Conservation (phyloP, 1,140 invertebrate species). For the Contarinia nasturtii region DNA sequence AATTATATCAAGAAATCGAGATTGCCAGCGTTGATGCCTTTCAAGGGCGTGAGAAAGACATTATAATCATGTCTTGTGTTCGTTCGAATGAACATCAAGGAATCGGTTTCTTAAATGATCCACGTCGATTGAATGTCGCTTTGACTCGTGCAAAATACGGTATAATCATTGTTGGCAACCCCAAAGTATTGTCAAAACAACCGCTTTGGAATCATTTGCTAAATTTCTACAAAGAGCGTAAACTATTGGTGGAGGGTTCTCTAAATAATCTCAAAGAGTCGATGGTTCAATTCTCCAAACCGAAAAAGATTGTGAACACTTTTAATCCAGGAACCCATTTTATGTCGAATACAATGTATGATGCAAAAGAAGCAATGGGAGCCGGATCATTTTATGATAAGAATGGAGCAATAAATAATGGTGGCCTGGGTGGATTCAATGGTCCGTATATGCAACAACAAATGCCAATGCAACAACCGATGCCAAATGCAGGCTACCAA, state of each 20-base stretch:
- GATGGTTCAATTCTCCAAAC: constrained; percentile 92
- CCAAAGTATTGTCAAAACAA: constrained; percentile 95
- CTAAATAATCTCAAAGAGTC: constrained; percentile 94
- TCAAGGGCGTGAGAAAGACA: constrained; percentile 93
- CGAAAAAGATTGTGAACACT: constrained; percentile 83
- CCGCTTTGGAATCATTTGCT: constrained; percentile 96
- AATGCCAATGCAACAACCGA: constrained; percentile 26
- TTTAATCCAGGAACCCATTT: constrained; percentile 92
- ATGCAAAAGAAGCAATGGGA: constrained; percentile 74
- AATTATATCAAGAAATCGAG: constrained; percentile 97
- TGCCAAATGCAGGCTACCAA: constrained; percentile 7
- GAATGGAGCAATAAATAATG: constrained; percentile 2
- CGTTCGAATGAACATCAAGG: constrained; percentile 82
- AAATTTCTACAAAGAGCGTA: constrained; percentile 95
- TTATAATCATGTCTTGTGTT: constrained; percentile 97
- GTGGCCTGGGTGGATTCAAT: not conserved
- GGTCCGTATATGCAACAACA: constrained; percentile 12
- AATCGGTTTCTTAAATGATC: constrained; percentile 95
- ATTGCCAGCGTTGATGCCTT: constrained; percentile 99
- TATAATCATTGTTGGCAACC: constrained; percentile 97
- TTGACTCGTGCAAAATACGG: constrained; percentile 95
- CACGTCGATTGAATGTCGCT: constrained; percentile 92
- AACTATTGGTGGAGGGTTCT: constrained; percentile 93
- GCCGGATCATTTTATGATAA: constrained; percentile 64
- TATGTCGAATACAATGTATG: constrained; percentile 90